Conservation (phyloP, 2,888 invertebrate species). For the Lepidocyrtoides sp. region DNA sequence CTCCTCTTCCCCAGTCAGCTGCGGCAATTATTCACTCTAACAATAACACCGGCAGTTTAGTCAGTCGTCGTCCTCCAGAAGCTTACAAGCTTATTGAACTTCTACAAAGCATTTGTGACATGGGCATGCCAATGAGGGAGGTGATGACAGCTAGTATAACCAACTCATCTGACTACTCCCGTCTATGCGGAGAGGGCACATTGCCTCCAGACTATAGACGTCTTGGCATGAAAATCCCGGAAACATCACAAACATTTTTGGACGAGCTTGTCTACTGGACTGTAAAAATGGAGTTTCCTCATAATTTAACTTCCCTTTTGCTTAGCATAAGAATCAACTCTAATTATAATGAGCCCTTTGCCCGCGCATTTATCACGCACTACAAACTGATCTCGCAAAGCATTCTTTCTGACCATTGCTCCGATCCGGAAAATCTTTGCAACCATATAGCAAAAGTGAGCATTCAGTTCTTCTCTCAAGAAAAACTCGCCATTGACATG, state of each 20-base stretch:
- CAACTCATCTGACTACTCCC: conserved; percentile 85
- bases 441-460: conserved; percentile 99
- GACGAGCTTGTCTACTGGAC: conserved; percentile 99
- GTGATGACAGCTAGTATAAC: conserved; percentile 87
- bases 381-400: conserved; percentile 97
- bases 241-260: conserved; percentile 90
- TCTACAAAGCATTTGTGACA: conserved; percentile 87
- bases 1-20: conserved; percentile 52
- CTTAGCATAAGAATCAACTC: conserved; percentile 98
- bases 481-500: conserved; percentile 95
- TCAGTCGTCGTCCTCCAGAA: conserved; percentile 83
- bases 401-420: conserved; percentile 93
- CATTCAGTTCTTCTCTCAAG: conserved; percentile 97
- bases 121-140: conserved; percentile 88
- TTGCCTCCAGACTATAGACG: conserved; percentile 48
- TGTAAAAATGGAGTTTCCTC: conserved; percentile 98
- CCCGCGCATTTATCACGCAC: conserved; percentile 97
- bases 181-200: conserved; percentile 22
- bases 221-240: conserved; percentile 50
- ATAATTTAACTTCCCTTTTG: conserved; percentile 97
- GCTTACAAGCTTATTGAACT: conserved; percentile 87
- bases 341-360: conserved; percentile 97
- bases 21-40: conserved; percentile 71
- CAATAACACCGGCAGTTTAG: conserved; percentile 40
- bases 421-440: conserved; percentile 96